phyloP scores from a whole-genome alignment of 2,113 vertebrate species.

The Fulica atra region DNA sequence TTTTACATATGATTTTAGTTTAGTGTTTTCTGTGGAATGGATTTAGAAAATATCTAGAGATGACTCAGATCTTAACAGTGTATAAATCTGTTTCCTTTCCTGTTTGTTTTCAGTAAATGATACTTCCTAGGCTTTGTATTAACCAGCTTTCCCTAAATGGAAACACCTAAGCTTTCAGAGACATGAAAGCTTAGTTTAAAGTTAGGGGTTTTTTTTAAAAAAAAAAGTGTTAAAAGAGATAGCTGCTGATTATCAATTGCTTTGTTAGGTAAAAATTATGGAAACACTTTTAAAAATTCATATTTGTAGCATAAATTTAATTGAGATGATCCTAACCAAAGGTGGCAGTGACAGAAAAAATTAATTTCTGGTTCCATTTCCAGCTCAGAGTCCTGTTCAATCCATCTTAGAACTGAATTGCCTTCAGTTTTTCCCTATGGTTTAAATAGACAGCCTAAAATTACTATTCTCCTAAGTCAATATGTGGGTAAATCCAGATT shows the following conservation, averaged over 20 bases:
- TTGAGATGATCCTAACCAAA: neutral
- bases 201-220: neutral
- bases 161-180: neutral
- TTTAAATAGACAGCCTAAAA: neutral
- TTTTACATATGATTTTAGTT: neutral
- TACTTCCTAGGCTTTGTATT: neutral
- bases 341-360: neutral
- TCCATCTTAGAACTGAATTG: neutral
- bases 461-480: neutral
- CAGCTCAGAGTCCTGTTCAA: neutral
- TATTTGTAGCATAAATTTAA: neutral
- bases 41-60: neutral
- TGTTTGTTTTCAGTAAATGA: neutral
- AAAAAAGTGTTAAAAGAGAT: neutral
- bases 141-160: neutral
- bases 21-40: neutral
- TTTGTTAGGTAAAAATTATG: neutral
- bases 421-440: neutral
- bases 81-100: neutral
- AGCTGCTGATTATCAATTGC: neutral
- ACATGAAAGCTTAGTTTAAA: no score
- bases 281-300: neutral
- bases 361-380: neutral
- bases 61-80: neutral
- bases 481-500: neutral